Evolutionary conservation across 1,140 invertebrate genomes (phyloP), one percentile per base, ranked within the genome.

Genomic region (Paralvinella palmiformis): DNA sequence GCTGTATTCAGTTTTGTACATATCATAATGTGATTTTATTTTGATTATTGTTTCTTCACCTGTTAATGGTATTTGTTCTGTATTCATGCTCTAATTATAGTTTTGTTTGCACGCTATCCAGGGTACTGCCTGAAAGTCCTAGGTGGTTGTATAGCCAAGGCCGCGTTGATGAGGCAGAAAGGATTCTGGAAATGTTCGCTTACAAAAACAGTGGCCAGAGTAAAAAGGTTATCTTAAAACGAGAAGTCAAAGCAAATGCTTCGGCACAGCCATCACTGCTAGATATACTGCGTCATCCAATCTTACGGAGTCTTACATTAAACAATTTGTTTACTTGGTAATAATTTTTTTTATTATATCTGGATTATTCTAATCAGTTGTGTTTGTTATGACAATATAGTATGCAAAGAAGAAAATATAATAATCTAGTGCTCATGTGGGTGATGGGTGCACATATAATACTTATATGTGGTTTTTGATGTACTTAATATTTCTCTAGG

Each of bases 401-500:
- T n/a, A n/a, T n/a, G n/a, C n/a, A n/a, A n/a, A n/a, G n/a, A n/a
- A n/a, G n/a, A n/a, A n/a, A n/a, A n/a, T n/a, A n/a, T n/a, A n/a
- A n/a, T n/a, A n/a, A n/a, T n/a, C n/a, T n/a, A n/a, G n/a, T n/a
- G n/a, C n/a, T n/a, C n/a, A n/a, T n/a, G n/a, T n/a, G n/a, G n/a
- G n/a, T n/a, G n/a, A n/a, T n/a, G n/a, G n/a, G n/a, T n/a, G n/a
- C n/a, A n/a, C n/a, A n/a, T n/a, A n/a, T n/a, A n/a, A n/a, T n/a
- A n/a, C n/a, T n/a, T n/a, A n/a, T n/a, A n/a, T n/a, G n/a, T n/a
- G n/a, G n/a, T n/a, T n/a, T n/a, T n/a, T n/a, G n/a, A n/a, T n/a
- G n/a, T n/a, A n/a, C 22, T 15, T 63, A 22, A 33, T 64, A 6
- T 31, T 20, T n/a, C 20, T 58, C 4, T 27, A 70, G 88, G 90